Evolutionary conservation across 1,140 invertebrate species (phyloP).

Genomic region (Drosophila miranda): DNA sequence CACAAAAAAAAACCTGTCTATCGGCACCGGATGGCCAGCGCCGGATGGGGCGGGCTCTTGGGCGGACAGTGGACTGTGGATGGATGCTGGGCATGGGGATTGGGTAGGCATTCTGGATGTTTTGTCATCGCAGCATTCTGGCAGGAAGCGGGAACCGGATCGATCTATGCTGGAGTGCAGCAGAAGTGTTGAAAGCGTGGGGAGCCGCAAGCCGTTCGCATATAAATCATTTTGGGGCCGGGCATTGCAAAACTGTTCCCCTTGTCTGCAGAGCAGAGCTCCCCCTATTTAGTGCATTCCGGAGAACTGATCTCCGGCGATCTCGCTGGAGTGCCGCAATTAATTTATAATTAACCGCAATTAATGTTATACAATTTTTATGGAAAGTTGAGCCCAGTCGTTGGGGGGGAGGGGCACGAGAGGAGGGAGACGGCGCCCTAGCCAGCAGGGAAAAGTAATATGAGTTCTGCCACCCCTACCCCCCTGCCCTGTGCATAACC

Average conservation of each 20-base stretch:
- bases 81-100: conserved; percentile 6
- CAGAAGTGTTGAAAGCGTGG: conserved; percentile 17
- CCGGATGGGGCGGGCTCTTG: conserved; percentile 67
- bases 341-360: conserved; percentile 82
- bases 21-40: conserved; percentile 69
- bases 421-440: conserved; percentile 28
- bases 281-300: conserved; percentile 15
- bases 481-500: conserved; percentile 19
- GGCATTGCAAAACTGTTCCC: conserved; percentile 17
- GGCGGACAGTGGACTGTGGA: conserved; percentile 31
- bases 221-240: conserved; percentile 58
- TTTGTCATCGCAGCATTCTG: conserved; percentile 61
- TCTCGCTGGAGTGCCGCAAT: conserved; percentile 40
- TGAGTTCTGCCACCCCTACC: too few species aligned
- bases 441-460: conserved; percentile 7
- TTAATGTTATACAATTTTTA: conserved; percentile 77
- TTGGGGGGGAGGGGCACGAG: not conserved
- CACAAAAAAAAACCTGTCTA: conserved; percentile 54
- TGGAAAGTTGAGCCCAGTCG: conserved; percentile 49
- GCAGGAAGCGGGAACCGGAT: conserved; percentile 79
- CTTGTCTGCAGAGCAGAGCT: too few species aligned
- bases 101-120: conserved; percentile 60
- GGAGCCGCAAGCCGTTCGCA: conserved; percentile 33
- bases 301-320: conserved; percentile 32
- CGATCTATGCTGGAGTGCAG: conserved; percentile 28